Evolutionary conservation across 2,113 vertebrate species (phyloP), one percentile per base, ranked within the genome.

Genomic region (Brachyhypopomus gauderio): DNA sequence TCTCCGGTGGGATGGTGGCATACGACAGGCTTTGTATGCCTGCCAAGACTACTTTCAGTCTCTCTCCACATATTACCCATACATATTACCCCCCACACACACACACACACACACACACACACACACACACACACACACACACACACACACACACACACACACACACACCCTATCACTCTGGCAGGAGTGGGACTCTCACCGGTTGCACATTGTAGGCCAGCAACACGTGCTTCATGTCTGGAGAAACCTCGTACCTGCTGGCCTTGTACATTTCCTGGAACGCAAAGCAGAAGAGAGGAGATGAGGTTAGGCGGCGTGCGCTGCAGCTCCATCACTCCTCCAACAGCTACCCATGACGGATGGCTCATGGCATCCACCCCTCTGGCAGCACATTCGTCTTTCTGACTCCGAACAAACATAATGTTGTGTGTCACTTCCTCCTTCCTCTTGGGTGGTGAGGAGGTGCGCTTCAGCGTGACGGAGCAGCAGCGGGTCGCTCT

Each of bases 201-300:
- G 94, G 95, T 59, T 94, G 95, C 70, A 97, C 94, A 19, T 96
- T 93, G 85, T 98, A 98, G 67, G 97, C 95, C 79, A 98, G 95
- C 17, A 99, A 92, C 1, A 96, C 97, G 0, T 98, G 96, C 79
- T 96, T 96, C 91, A 93, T 90, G 84, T 99, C 97, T 5, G 97
- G 96, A 73, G 97, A 99, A 25, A 99, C 94, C 85, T 98, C 95
- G 0, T 97, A 99, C 85, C 94, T 94, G 93, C 95, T 91, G 82
- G 96, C 97, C 91, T 96, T 95, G 87, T 98, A 93, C 80, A 95
- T 97, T 81, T 96, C 95, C 97, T 99, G 60, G 41, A 75, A 85
- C 20, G 38, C 36, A 30, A 45, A 71, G n/a, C 12, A 11, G 22
- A 63, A 11, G 22, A 58, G 58, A 4, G 55, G 59, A 52, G 41